Evolutionary conservation across 2,888 invertebrate species (phyloP), one percentile per base, ranked within the genome.

Genomic region (Tuta absoluta): DNA sequence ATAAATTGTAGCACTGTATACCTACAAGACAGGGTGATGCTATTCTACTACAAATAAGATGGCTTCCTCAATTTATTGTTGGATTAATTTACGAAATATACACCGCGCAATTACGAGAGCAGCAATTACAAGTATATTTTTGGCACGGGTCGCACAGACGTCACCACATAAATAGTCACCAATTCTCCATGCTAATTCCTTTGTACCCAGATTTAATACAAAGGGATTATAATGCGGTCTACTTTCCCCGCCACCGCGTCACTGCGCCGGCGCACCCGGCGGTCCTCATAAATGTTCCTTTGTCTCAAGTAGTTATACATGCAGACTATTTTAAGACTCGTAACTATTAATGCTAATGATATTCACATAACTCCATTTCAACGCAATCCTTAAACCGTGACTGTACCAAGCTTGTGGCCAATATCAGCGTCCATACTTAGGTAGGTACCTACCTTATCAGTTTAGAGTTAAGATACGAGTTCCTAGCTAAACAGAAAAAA

Each of bases 221-320:
- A 81, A 79, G 77, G 74, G 73, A 82, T 84, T 82, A 79, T 74
- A 78, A 84, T 83, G 72, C 78, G 85, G 76, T 81, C 85, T 75
- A 87, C 86, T 87, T 87, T 85, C 84, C 72, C 83, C 71, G 51
- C 12, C 21, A 23, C 24, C 5, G 24, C 23, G 51, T 21, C 51
- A 23, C 24, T 66, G 67, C 65, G 69, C 69, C 68, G 63, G 70
- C 71, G 65, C 67, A 68, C 65, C 71, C 71, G 69, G 65, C 68
- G 70, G 63, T 65, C 65, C 75, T 77, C 76, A 79, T 77, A 73
- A 73, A 79, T 78, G 79, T 66, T 71, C 74, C 81, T 83, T 84
- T 84, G 83, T 83, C 79, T 73, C 71, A 68, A 61, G 61, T 63
- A 23, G 38, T 51, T 65, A 58, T 17, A 23, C 58, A 65, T 57